Base-by-base conservation (phyloP, 2,888 invertebrate genomes). In the Lithophane socia region DNA sequence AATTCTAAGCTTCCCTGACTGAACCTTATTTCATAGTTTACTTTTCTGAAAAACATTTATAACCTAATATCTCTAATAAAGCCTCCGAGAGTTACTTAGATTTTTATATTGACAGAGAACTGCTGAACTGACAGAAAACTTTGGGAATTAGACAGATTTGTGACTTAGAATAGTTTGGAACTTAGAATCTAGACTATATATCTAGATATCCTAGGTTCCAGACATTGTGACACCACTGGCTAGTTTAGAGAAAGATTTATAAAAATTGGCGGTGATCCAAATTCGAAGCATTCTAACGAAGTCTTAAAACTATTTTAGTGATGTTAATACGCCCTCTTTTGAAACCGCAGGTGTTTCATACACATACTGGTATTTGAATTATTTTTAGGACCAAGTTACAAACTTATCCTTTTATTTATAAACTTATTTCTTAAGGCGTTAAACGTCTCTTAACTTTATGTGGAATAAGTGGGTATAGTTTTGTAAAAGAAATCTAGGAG, bases 221-320 rank as follows among this genome's bases (percentile, higher is more conserved):
- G 70, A 80, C 70, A 18, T 75, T 18, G 12, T 37, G 82, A 16
- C 72, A 81, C 72, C 49, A 56, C 42, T 54, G 13, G 54, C 60
- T 64, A 54, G 37, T n/a, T n/a, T 56, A 21, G 49, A 65, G 18
- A 21, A n/a, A 44, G 65, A 69, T 12, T 58, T 68, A 72, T 29
- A 69, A 66, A 82, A 66, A 24, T 65, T 81, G 82, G 77, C 68
- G 7, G 7, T 13, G 49, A 21, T 58, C 72, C 77, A 81, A 80
- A 68, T 58, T 58, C 24, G 60, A 56, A 44, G 29, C 18, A 13
- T 9, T 16, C 18, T 49, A 61, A n/a, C 52, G 16, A 63, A 52
- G 60, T 69, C 8, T 72, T 16, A 10, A 13, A 68, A 49, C 68
- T 69, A 80, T 67, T 71, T 75, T 56, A 16, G 64, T 71, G 42